Evolutionary conservation across 2,113 vertebrate genomes (phyloP), one percentile per base, ranked within the genome.

Genomic region (Lepisosteus osseus): DNA sequence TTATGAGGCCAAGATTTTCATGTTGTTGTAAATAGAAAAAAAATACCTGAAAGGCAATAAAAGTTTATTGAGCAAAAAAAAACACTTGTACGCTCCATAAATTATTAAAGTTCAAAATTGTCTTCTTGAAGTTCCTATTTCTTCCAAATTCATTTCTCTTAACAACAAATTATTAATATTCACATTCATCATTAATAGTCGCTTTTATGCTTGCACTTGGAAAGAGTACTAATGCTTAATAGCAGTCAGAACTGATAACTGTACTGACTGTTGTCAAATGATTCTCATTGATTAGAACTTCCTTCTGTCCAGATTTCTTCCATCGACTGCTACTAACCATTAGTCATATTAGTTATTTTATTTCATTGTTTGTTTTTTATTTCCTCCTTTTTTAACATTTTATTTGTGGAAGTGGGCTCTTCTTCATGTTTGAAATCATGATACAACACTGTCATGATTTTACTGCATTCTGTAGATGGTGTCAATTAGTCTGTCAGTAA

Each of bases 21-120:
- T 94, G 93, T 94, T 91, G 94, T 95, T 95, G 94, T 96, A 95
- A 90, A 96, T 93, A 95, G 92, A 94, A 91, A 92, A 91, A 92
- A 75, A 67, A 73, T 64, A 80, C 79, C 91, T 89, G 91, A 94
- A 95, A 95, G 92, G 93, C 92, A 95, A 97, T 95, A 95, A 97
- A 95, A 94, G 86, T 93, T 90, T 92, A 93, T 93, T 93, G 92
- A 94, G 92, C 90, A 92, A 93, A 93, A 93, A 93, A 72, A 84
- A 77, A 81, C 81, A 74, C 79, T 90, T 93, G 90, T 95, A 95
- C 94, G 92, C 92, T 91, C 93, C 94, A 85, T 89, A 95, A 93
- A 96, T 96, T 95, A 88, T 86, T 95, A 89, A 94, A 93, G 88
- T 90, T 90, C 89, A 92, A 68, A 88, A 91, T 88, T 86, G 71